Conservation (phyloP, 2,797 vertebrate genomes). For the Platyrinchus mystaceus region DNA sequence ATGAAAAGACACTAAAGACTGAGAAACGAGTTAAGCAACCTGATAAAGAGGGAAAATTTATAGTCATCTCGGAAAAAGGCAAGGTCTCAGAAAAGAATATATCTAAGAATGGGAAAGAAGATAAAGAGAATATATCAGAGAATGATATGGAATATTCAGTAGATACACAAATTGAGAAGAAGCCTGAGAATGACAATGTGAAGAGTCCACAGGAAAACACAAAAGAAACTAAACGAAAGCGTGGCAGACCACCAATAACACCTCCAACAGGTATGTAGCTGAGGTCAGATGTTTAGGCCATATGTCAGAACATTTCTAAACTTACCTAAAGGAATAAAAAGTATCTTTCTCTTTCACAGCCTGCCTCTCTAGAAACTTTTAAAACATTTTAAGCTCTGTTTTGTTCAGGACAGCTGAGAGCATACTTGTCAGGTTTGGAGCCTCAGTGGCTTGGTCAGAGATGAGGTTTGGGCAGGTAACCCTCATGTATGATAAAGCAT, state of each 20-base stretch:
- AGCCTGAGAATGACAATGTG: slow-evolving; percentile 76
- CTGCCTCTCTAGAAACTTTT: neutral
- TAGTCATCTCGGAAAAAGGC: slow-evolving; percentile 73
- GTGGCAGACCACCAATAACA: slow-evolving; percentile 76
- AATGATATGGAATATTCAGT: slow-evolving; percentile 81
- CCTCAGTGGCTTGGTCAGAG: neutral
- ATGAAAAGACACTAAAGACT: slow-evolving; percentile 77
- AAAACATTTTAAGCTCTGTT: neutral
- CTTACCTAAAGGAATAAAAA: neutral
- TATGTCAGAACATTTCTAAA: neutral
- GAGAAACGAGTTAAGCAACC: slow-evolving; percentile 74
- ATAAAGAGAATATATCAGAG: slow-evolving; percentile 84
- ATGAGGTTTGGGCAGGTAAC: neutral
- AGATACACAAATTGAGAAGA: slow-evolving; percentile 77
- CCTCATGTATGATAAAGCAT: neutral
- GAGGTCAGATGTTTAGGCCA: neutral
- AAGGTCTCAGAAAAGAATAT: slow-evolving; percentile 76
- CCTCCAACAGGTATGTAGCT: slow-evolving; percentile 71
- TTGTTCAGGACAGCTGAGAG: neutral
- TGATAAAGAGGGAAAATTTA: slow-evolving; percentile 78
- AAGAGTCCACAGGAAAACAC: slow-evolving; percentile 72
- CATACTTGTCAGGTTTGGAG: neutral
- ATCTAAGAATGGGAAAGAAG: slow-evolving; percentile 82
- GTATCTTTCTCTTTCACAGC: neutral
- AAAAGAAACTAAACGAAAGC: slow-evolving; percentile 77